phyloP scores from a whole-genome alignment of 2,888 invertebrate genomes.

The Cheiracanthium punctorium region DNA sequence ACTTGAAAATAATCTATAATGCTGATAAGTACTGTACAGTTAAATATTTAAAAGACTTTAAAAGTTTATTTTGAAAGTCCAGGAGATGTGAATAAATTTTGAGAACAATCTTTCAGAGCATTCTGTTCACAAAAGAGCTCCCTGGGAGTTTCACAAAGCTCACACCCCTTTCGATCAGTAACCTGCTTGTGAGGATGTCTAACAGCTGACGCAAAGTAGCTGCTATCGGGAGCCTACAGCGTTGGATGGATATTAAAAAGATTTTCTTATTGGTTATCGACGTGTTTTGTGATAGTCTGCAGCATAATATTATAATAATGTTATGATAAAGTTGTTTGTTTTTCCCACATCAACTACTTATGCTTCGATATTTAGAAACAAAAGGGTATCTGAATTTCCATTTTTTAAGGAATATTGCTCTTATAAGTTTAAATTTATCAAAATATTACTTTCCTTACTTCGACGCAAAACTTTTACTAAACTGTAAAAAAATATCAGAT shows the following conservation, averaged over 20 bases:
- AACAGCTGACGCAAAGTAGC: slow-evolving; percentile 8
- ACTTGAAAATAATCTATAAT: too few species aligned
- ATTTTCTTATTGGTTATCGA: slow-evolving; percentile 32
- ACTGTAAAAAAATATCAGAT: too few species aligned
- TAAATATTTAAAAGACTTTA: too few species aligned
- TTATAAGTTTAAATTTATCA: too few species aligned
- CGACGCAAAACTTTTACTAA: too few species aligned
- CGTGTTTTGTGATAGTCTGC: slow-evolving; percentile 12
- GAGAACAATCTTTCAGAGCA: neutral
- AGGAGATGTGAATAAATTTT: too few species aligned
- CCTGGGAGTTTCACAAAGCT: neutral
- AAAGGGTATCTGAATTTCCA: too few species aligned
- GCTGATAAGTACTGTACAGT: too few species aligned
- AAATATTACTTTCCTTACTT: too few species aligned
- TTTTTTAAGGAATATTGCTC: too few species aligned
- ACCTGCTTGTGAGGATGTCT: neutral
- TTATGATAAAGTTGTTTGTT: neutral
- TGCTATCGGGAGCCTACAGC: slow-evolving; percentile 7
- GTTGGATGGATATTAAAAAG: slow-evolving; percentile 22
- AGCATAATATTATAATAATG: slow-evolving; percentile 24
- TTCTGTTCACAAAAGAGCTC: neutral
- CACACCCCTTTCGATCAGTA: slow-evolving; percentile 21
- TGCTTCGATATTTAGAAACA: too few species aligned
- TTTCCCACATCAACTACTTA: neutral
- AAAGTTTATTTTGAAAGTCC: too few species aligned